Evolutionary conservation across 2,113 vertebrate genomes (phyloP).

Genomic region (Anolis sagrei): DNA sequence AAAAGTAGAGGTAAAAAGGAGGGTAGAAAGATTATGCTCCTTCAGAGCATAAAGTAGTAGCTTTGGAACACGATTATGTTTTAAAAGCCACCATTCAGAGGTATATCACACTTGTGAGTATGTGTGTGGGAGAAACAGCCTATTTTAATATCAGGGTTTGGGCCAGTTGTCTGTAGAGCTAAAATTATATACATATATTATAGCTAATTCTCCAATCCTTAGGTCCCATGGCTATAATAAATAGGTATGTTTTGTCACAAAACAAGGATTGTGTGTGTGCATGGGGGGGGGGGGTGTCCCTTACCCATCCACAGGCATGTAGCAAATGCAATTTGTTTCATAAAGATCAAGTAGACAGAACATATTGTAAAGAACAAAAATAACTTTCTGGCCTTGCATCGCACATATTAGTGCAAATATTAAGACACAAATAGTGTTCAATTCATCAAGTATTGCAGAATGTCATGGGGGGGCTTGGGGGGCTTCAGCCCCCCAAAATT

Average conservation of each 20-base stretch:
- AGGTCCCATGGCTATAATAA: neutral
- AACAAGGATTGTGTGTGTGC: neutral
- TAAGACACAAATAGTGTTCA: too few species aligned
- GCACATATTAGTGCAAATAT: too few species aligned
- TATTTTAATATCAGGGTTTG: neutral
- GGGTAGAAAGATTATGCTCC: neutral
- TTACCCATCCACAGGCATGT: too few species aligned
- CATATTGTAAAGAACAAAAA: too few species aligned
- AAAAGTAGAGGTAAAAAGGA: slow-evolving; percentile 24
- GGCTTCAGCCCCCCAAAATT: too few species aligned
- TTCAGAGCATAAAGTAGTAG: neutral
- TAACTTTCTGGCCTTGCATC: too few species aligned
- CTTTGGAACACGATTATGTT: neutral
- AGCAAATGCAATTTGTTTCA: too few species aligned
- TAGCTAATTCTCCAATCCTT: neutral
- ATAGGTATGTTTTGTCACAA: neutral
- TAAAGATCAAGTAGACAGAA: too few species aligned
- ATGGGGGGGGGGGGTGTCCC: too few species aligned
- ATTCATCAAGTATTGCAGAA: too few species aligned
- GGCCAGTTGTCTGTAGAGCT: neutral
- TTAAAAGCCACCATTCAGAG: neutral
- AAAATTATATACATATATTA: neutral
- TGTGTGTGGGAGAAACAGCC: neutral
- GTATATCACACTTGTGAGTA: neutral
- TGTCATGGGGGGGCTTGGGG: too few species aligned